Evolutionary conservation across 2,888 invertebrate genomes (phyloP).

Genomic region (Eupithecia pulchellata): DNA sequence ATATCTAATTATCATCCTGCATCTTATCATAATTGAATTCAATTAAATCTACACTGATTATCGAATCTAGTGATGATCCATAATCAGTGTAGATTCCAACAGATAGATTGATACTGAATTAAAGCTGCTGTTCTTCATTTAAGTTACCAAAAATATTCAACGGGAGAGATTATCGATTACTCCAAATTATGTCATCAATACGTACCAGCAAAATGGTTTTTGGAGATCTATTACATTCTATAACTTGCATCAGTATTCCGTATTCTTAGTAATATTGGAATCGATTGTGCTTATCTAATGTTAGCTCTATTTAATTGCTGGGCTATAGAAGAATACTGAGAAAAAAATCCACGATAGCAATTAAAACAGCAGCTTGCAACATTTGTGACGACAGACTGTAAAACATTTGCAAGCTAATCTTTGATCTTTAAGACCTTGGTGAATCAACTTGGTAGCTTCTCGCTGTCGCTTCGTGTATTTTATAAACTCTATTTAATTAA

Average conservation of each 20-base stretch:
- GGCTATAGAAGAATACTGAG: slow-evolving; percentile 28
- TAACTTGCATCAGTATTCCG: neutral
- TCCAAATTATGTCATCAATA: neutral
- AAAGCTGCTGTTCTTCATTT: neutral
- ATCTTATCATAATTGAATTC: neutral
- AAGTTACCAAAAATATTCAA: neutral
- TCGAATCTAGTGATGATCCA: too few relatives aligned
- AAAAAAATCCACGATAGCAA: slow-evolving; percentile 28
- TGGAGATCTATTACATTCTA: neutral
- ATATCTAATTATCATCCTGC: neutral
- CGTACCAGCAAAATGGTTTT: too few relatives aligned
- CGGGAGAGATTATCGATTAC: neutral
- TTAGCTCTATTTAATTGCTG: neutral
- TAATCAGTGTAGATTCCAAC: neutral
- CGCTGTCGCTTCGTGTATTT: slow-evolving; percentile 13
- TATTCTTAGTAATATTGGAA: neutral
- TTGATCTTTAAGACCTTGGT: slow-evolving; percentile 41
- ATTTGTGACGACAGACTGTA: slow-evolving; percentile 38
- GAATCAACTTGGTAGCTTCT: slow-evolving; percentile 13
- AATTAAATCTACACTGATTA: too few relatives aligned
- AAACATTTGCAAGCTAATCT: slow-evolving; percentile 43
- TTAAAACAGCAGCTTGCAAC: slow-evolving; percentile 38
- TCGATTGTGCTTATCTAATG: neutral
- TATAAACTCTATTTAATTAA: slow-evolving; percentile 9
- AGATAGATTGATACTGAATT: neutral